A percentile compares a stretch with the other conserved stretches of the same genome.
These are phyloP conservation scores for Orgyia antiqua DNA, from an alignment of 2,888 invertebrate species.

Conservation along the genomic window DNA sequence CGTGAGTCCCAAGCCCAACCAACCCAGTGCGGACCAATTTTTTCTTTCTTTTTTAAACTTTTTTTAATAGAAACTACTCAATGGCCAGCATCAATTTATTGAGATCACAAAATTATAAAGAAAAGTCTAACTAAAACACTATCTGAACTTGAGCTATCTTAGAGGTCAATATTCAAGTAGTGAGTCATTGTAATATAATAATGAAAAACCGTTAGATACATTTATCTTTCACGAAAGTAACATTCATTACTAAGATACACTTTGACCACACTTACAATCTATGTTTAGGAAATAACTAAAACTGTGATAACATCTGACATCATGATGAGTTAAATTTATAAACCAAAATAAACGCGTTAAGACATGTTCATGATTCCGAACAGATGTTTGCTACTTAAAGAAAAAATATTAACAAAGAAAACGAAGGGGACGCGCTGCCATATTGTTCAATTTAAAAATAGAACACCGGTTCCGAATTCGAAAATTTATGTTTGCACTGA, in stretches of 20 bases:
- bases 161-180: too few relatives aligned
- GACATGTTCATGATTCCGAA: constrained; percentile 9
- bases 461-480: constrained; percentile 4
- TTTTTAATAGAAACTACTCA: too few relatives aligned
- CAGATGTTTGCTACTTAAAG: constrained; percentile 14
- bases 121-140: too few relatives aligned
- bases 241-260: not conserved
- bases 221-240: too few relatives aligned
- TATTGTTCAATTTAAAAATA: constrained; percentile 5
- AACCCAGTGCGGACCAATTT: too few relatives aligned
- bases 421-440: constrained; percentile 7
- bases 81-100: too few relatives aligned
- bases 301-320: constrained; percentile 8
- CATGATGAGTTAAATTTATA: not conserved
- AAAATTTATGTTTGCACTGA: too few relatives aligned
- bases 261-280: constrained; percentile 6
- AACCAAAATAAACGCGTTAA: constrained; percentile 1
- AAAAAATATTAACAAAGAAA: constrained; percentile 7
- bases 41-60: too few relatives aligned
- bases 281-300: constrained; percentile 9
- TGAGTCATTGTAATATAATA: too few relatives aligned
- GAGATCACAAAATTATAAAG: too few relatives aligned
- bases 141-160: too few relatives aligned
- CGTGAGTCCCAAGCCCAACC: too few relatives aligned
- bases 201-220: not conserved